Base-by-base conservation (phyloP, 1,140 invertebrate species). In the roundworm (Caenorhabditis elegans) region DNA sequence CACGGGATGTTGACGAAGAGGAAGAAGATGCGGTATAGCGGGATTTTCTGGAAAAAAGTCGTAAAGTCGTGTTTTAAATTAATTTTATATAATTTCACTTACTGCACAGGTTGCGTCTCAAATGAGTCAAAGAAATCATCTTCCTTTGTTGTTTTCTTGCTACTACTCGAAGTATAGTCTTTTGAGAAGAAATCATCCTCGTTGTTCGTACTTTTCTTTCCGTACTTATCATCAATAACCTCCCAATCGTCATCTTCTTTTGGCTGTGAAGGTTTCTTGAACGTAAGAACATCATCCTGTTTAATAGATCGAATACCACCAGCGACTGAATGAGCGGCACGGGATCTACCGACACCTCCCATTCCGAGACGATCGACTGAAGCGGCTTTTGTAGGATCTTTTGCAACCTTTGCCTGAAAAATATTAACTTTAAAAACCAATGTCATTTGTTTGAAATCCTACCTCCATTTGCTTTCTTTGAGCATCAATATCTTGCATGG, bases 341-440 rank as follows among this genome's bases (percentile, higher is more conserved):
- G 93, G 93, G 91, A 91, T 90, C 92, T 91, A 39, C 92, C 90
- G 48, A 92, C 92, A 85, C 95, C 93, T 82, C 95, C 96, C 95
- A 98, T 98, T 86, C 97, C 97, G 19, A 98, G 92, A 65, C 97
- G 92, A 90, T 98, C 96, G 84, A 95, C 91, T 90, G 97, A 94
- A 82, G 93, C 93, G 8, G 94, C 95, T 91, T 96, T 97, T 82
- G 93, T 92, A 15, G 95, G 94, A 91, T 96, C 94, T 70, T 46
- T 49, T 13, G 83, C 82, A 10, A 76, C 89, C 90, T 94, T 93
- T 49, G 95, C 94, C 86, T 84, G 77, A 34, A 82, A 47, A n/a
- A 2, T 76, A 19, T 28, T 19, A 26, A 5, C 3, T 22, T 70
- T 28, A 6, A 31, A 70, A 17, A 4, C 13, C 55, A 24, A 78